A percentile compares a stretch with the other conserved stretches of the same genome.
Conservation (phyloP, 1,140 invertebrate genomes). For the Meloidogyne chitwoodi region DNA sequence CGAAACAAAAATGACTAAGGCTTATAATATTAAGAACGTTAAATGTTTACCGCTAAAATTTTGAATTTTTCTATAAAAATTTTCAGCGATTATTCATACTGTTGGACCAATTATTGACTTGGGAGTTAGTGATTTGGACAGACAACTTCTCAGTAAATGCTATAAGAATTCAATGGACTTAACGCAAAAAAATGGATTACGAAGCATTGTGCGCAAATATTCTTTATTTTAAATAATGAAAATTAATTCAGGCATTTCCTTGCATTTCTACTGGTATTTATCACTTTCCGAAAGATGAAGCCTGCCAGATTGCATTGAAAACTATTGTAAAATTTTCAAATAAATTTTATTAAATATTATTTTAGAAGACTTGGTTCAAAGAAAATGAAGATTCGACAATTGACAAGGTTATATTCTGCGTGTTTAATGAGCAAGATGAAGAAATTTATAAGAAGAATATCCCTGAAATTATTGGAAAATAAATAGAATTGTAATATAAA, state of each 20-base stretch:
- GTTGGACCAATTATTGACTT: conserved; percentile 21
- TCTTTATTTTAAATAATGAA: not conserved
- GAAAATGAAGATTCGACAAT: not conserved
- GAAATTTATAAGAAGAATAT: conserved; percentile 19
- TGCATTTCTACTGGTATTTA: conserved; percentile 41
- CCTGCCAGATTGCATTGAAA: conserved; percentile 20
- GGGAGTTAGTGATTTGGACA: conserved; percentile 8
- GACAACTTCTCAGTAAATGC: conserved; percentile 6
- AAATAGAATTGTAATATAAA: too few species aligned
- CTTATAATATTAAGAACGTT: conserved; percentile 32
- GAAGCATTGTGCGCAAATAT: conserved; percentile 8
- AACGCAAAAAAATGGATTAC: conserved; percentile 19
- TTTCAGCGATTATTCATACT: conserved; percentile 30
- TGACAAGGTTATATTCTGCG: conserved; percentile 31
- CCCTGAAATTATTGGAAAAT: conserved; percentile 8
- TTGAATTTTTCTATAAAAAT: not conserved
- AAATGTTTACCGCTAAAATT: conserved; percentile 17
- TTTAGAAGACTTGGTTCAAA: conserved; percentile 9
- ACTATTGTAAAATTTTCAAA: conserved; percentile 1
- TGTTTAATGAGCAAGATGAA: conserved; percentile 21
- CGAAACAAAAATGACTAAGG: conserved; percentile 29
- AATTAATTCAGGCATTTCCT: conserved; percentile 22
- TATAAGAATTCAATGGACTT: conserved; percentile 30
- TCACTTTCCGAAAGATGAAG: conserved; percentile 27
- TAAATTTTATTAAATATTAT: not conserved